Evolutionary conservation across 2,888 invertebrate genomes (phyloP).

Genomic region (Cataglyphis livida): DNA sequence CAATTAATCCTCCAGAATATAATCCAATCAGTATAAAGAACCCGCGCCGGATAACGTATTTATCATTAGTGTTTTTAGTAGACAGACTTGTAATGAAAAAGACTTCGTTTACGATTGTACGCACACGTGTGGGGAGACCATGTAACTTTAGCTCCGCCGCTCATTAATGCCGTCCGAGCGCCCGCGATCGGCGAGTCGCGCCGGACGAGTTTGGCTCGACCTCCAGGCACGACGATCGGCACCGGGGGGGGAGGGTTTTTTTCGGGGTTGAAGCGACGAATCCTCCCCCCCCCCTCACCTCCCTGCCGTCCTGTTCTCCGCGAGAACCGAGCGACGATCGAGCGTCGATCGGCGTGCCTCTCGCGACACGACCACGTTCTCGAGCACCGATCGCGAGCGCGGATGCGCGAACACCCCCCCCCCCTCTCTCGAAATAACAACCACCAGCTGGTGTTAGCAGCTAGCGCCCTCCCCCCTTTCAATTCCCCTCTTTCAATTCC

Average conservation of each 20-base stretch:
- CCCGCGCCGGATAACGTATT: conserved; percentile 71
- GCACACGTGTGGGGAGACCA: conserved; percentile 86
- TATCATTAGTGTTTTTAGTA: conserved; percentile 76
- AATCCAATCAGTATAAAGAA: conserved; percentile 69
- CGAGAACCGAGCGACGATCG: conserved; percentile 16
- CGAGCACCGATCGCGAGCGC: conserved; percentile 67
- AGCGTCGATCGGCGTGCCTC: conserved; percentile 40
- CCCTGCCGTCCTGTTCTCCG: neutral
- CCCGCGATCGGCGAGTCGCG: conserved; percentile 65
- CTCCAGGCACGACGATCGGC: conserved; percentile 20
- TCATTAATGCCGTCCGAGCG: conserved; percentile 76
- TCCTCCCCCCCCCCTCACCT: no score
- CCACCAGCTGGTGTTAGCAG: conserved; percentile 77
- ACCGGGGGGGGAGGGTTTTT: neutral
- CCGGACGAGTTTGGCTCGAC: conserved; percentile 17
- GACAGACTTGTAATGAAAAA: conserved; percentile 73
- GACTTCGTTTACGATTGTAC: conserved; percentile 85
- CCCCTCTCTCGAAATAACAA: conserved; percentile 65
- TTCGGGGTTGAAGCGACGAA: neutral
- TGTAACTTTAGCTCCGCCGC: conserved; percentile 85
- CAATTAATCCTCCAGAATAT: conserved; percentile 62
- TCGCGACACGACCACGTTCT: conserved; percentile 27
- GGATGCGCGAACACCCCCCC: conserved; percentile 65
- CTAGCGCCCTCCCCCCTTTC: conserved; percentile 72
- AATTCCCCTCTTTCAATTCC: conserved; percentile 71